Evolutionary conservation across 1,140 invertebrate species (phyloP), one percentile per base, ranked within the genome.

Genomic region (Samia ricini): DNA sequence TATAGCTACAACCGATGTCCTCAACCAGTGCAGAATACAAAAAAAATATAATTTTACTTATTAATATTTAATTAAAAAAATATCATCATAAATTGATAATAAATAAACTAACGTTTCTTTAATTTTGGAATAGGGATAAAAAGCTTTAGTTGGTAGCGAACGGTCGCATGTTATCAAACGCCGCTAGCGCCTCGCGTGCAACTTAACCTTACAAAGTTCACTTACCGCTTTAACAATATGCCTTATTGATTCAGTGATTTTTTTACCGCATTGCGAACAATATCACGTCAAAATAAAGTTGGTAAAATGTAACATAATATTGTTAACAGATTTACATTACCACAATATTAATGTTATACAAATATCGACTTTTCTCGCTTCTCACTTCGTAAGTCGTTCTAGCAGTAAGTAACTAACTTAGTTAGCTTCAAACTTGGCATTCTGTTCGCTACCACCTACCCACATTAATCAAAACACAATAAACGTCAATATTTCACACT

Each of bases 401-500:
- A 12, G 15, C 7, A 4, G n/a, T 15, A 10, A 1, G 4, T 42
- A 42, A 42, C 7, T n/a, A n/a, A n/a, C n/a, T n/a, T n/a, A n/a
- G n/a, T n/a, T n/a, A n/a, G n/a, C 33, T 42, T 4, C 10, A 42
- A 42, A 42, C 33, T 42, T 42, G 8, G 8, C 33, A 12, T 1
- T 12, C 33, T 3, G 4, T 1, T 42, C 33, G 8, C 33, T 15
- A 42, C 10, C 33, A 42, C 26, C 33, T 12, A 10, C 3, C 8
- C 33, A 15, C 33, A 42, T 42, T 15, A 15, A 42, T 42, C 33
- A 42, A 42, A n/a, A 26, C n/a, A 42, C 33, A 15, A 10, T 15
- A 42, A 64, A 59, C 51, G 52, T 56, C 50, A 36, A 64, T 52
- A 56, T 64, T 51, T 50, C 52, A 50, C 52, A 42, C n/a, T 42